These are phyloP conservation scores for Monomorium pharaonis DNA, from an alignment of 1,140 invertebrate species.

Conservation along the genomic window DNA sequence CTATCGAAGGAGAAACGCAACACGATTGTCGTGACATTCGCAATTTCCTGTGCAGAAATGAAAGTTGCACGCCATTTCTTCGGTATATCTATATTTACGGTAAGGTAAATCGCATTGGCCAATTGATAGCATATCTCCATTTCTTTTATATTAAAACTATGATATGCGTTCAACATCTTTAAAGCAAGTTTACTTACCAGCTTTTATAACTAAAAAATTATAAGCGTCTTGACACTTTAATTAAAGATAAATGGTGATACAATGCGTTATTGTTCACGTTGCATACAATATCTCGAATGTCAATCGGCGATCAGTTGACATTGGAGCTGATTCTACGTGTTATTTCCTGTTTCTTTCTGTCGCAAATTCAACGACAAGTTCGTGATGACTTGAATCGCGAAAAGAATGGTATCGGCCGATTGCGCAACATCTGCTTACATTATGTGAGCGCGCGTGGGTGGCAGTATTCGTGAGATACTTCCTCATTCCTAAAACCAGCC, in stretches of 20 bases:
- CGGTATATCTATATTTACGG: not conserved
- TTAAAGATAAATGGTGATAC: not conserved
- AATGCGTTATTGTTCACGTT: not conserved
- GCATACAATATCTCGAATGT: not conserved
- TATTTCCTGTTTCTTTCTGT: slow-evolving; percentile 18
- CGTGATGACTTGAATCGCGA: slow-evolving; percentile 47
- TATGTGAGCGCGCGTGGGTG: slow-evolving; percentile 12
- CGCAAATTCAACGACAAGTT: slow-evolving; percentile 15
- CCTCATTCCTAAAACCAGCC: slow-evolving; percentile 63
- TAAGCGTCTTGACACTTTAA: not conserved
- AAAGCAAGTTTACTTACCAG: not conserved
- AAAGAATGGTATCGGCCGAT: slow-evolving; percentile 62
- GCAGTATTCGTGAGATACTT: slow-evolving; percentile 53
- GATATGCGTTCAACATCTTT: not conserved
- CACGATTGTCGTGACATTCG: slow-evolving; percentile 28
- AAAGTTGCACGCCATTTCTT: slow-evolving; percentile 62
- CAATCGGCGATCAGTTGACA: not conserved
- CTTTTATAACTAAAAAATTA: not conserved
- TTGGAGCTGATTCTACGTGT: not conserved
- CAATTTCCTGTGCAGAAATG: slow-evolving; percentile 59
- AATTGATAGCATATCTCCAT: not conserved
- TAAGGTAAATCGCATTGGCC: not conserved
- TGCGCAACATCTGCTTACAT: slow-evolving; percentile 66
- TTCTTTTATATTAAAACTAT: not conserved
- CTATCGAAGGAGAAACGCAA: slow-evolving; percentile 75